Evolutionary conservation across 2,113 vertebrate genomes (phyloP), one percentile per base, ranked within the genome.

Genomic region (Thalassarche chlororhynchos): DNA sequence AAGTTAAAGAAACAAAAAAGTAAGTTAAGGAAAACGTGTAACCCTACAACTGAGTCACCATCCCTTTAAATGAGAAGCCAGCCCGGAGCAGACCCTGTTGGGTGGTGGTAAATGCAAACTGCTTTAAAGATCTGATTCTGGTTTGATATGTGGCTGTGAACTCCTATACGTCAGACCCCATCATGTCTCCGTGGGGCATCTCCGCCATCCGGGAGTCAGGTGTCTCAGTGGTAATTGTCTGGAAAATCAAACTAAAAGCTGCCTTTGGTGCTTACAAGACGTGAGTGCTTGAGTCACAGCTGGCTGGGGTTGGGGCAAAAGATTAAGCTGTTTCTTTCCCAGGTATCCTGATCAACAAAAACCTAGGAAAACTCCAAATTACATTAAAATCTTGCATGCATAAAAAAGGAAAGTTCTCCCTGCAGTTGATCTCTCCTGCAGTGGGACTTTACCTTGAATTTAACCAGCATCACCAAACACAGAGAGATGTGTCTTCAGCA

Each of bases 211-310:
- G 0, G 14, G 51, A 51, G 55, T 90, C 90, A 87, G 65, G 44
- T 65, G 55, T 64, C 87, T 91, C 34, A 17, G 76, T 60, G 74
- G 61, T 90, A 90, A 93, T 90, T 84, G 68, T 74, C 85, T 94
- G 86, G 87, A 95, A 95, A 94, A 96, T 89, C 46, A 87, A 87
- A 84, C 79, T 93, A 69, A 93, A 90, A 90, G 62, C 90, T 94
- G 69, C 44, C 66, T 82, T 84, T 90, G 81, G 91, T 14, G 19
- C 66, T 76, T 81, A 62, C 6, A 54, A 40, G 46, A 47, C 2
- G 5, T 1, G 3, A 66, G 44, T 20, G 77, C 77, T 61, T 52
- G 64, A 58, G 32, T 82, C 46, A 66, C 62, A 71, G 57, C 68
- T 84, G 83, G 21, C 44, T 58, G 85, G 44, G 71, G n/a, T 8